A percentile compares a stretch with the other conserved stretches of the same genome.
These are phyloP conservation scores for Fissipunctia ypsillon DNA, from an alignment of 2,888 invertebrate genomes.

Conservation along the genomic window DNA sequence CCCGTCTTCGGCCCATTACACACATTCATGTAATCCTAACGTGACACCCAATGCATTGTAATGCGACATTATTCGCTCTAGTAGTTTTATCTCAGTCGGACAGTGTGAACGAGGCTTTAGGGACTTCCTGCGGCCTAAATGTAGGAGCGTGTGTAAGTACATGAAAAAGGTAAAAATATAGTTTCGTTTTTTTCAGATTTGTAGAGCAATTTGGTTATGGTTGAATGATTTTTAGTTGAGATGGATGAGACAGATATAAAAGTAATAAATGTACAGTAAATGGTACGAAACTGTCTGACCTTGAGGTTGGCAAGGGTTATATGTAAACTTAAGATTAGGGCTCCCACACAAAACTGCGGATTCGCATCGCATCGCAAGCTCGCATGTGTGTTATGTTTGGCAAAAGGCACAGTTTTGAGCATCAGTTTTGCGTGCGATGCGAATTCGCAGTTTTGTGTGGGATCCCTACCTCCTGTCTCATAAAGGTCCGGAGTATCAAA, in stretches of 20 bases:
- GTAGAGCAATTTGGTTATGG: constrained; percentile 26
- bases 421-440: no score
- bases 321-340: background rate
- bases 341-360: no score
- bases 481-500: background rate
- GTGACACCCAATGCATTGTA: constrained; percentile 87
- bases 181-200: constrained; percentile 39
- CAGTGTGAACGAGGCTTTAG: constrained; percentile 73
- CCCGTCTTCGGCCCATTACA: constrained; percentile 80
- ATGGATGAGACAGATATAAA: constrained; percentile 15
- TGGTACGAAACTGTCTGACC: background rate
- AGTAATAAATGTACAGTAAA: background rate
- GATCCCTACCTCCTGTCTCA: no score
- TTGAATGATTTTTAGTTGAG: constrained; percentile 44
- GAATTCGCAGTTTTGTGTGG: no score
- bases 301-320: background rate
- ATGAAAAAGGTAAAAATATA: constrained; percentile 51
- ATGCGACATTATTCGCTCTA: constrained; percentile 81
- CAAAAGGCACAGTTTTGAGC: no score
- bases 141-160: constrained; percentile 36
- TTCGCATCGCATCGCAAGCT: no score
- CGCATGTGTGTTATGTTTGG: no score
- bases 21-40: constrained; percentile 82
- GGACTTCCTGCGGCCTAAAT: constrained; percentile 61
- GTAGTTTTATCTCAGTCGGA: constrained; percentile 73